Conservation (phyloP, 1,140 invertebrate species). For the Drosophila erecta region DNA sequence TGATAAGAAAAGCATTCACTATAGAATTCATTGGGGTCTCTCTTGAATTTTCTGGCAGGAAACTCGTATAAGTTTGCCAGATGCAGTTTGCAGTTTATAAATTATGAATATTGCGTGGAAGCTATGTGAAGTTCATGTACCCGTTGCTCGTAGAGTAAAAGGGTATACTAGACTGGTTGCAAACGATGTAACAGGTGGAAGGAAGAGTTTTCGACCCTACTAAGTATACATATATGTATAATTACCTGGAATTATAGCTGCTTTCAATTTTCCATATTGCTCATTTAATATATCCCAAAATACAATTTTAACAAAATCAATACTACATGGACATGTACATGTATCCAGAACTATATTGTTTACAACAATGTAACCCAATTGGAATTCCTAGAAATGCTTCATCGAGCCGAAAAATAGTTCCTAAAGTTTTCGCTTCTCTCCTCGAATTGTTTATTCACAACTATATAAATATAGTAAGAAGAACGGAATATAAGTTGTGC, state of each 20-base stretch:
- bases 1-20: conserved; percentile 50
- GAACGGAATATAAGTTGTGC: conserved; percentile 27
- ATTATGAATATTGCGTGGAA: background rate
- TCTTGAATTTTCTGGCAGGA: conserved; percentile 11
- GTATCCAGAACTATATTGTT: conserved; percentile 40
- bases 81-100: conserved; percentile 39
- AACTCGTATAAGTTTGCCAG: conserved; percentile 1
- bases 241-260: too few species aligned
- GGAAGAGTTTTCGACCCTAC: too few species aligned
- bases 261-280: too few species aligned
- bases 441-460: conserved; percentile 50
- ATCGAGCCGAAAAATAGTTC: conserved; percentile 43
- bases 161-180: too few species aligned
- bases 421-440: conserved; percentile 22
- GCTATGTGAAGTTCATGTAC: too few species aligned
- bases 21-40: conserved; percentile 16
- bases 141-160: too few species aligned
- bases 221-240: too few species aligned
- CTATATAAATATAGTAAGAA: conserved; percentile 59
- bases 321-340: background rate
- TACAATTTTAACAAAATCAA: background rate
- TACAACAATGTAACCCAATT: conserved; percentile 72
- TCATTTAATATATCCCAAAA: too few species aligned
- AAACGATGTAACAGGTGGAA: too few species aligned
- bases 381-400: conserved; percentile 39